Base-by-base conservation (phyloP, 2,113 vertebrate species). In the Nyctereutes procyonoides region DNA sequence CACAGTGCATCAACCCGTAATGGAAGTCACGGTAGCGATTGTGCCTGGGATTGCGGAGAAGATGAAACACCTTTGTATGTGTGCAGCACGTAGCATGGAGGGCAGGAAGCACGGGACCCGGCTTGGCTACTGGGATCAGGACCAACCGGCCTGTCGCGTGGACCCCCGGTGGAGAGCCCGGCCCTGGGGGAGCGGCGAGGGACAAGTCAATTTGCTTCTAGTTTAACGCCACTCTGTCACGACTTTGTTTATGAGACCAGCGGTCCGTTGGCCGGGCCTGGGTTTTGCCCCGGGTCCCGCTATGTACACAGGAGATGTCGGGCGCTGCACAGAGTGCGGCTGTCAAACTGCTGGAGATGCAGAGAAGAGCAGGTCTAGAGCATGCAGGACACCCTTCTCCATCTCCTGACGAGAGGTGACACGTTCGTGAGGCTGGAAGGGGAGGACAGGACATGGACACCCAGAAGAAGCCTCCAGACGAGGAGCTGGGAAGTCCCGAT, bases 31-130 rank as follows among this genome's bases (percentile, higher is more conserved):
- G 8, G 30, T 19, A 17, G 53, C 14, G 28, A 30, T 35, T 35
- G 1, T 30, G 8, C 43, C 63, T 9, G 1, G 38, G 28, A 22
- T 0, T 30, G 11, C 26, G 2, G 28, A 63, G 77, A 30, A 35
- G 55, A 58, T 0, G 1, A 43, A 16, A 26, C 5, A 8, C 5
- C 35, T 28, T 28, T 1, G 13, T 0, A 6, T 0, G 2, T 0
- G 6, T 8, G 4, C 4, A 11, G 90, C 0, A 0, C 24, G 1
- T 26, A 3, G 15, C 0, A 0, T 32, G 74, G 8, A 13, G 43
- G 20, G 4, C 35, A 3, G 0, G 51, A 19, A 43, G 4, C 9
- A 0, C 6, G 2, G 73, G 2, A 4, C 38, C 9, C 4, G 2
- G 0, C 2, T 2, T 1, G 3, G n/a, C 14, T 2, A 3, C 5